phyloP scores from a whole-genome alignment of 2,888 invertebrate species.

The Andrena chrysosceles region DNA sequence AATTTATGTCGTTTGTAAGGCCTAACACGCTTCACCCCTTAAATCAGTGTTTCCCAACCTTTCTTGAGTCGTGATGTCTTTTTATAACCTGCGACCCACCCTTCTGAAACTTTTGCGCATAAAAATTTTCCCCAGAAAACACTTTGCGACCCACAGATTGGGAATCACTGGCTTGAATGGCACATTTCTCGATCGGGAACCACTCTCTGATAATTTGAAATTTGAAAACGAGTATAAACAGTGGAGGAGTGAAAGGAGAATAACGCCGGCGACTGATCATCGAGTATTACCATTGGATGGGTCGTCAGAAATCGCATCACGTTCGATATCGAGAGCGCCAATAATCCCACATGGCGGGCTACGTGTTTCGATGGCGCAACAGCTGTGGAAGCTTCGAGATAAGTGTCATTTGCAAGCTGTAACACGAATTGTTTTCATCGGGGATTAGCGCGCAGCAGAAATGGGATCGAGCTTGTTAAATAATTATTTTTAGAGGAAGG shows the following conservation, averaged over 20 bases:
- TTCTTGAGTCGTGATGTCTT: too few species aligned
- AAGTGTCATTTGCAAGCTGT: background rate
- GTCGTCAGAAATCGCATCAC: background rate
- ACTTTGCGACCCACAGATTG: too few species aligned
- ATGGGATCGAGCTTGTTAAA: conserved; percentile 34
- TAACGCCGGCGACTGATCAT: background rate
- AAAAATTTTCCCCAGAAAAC: too few species aligned
- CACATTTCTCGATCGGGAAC: too few species aligned
- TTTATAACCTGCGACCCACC: too few species aligned
- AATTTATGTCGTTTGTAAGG: background rate
- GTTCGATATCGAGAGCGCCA: background rate
- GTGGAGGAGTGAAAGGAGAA: too few species aligned
- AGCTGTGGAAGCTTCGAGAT: background rate
- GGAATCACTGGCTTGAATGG: too few species aligned
- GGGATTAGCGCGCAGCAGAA: conserved; percentile 3
- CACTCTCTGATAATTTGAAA: too few species aligned
- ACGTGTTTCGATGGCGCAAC: background rate
- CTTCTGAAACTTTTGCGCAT: too few species aligned
- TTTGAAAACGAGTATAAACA: too few species aligned
- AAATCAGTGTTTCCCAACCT: too few species aligned
- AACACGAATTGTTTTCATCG: background rate
- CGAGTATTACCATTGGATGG: background rate
- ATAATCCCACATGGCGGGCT: background rate
- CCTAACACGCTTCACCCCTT: background rate
- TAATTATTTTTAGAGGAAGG: conserved; percentile 49